Conservation (phyloP, 2,888 invertebrate genomes). For the Aricia artaxerxes region DNA sequence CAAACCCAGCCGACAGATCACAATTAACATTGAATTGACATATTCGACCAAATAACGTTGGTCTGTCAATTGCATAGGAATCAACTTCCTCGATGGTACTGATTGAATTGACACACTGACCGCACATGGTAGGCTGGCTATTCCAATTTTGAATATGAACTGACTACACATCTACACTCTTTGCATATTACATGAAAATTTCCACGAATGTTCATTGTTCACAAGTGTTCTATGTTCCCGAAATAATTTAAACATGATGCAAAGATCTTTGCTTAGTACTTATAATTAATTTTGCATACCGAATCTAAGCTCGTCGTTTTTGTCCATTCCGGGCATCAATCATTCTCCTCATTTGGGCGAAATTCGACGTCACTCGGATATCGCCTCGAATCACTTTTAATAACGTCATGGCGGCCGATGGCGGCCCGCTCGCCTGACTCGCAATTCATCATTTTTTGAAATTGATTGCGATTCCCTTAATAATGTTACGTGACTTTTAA, state of each 20-base stretch:
- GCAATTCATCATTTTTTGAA: slow-evolving; percentile 48
- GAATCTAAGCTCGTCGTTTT: slow-evolving; percentile 49
- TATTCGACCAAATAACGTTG: no score
- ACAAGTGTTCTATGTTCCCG: no score
- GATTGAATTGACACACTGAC: no score
- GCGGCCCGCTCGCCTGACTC: slow-evolving; percentile 43
- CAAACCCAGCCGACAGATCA: no score
- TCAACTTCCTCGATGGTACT: no score
- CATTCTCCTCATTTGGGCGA: slow-evolving; percentile 70
- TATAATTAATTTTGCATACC: slow-evolving; percentile 12
- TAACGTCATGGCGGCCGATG: slow-evolving; percentile 50
- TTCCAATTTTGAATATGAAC: no score
- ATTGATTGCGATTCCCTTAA: slow-evolving; percentile 41
- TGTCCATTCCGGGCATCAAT: slow-evolving; percentile 68
- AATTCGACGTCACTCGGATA: slow-evolving; percentile 66
- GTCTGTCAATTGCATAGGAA: no score
- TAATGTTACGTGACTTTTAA: slow-evolving; percentile 30
- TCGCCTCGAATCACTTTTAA: slow-evolving; percentile 65
- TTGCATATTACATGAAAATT: no score
- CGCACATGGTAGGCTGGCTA: no score
- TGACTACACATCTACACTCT: no score
- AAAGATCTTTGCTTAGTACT: slow-evolving; percentile 5
- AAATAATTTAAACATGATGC: background rate
- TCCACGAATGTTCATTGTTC: no score
- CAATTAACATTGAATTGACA: no score